phyloP scores from a whole-genome alignment of 2,797 vertebrate genomes.

The Gymnothorax javanicus region DNA sequence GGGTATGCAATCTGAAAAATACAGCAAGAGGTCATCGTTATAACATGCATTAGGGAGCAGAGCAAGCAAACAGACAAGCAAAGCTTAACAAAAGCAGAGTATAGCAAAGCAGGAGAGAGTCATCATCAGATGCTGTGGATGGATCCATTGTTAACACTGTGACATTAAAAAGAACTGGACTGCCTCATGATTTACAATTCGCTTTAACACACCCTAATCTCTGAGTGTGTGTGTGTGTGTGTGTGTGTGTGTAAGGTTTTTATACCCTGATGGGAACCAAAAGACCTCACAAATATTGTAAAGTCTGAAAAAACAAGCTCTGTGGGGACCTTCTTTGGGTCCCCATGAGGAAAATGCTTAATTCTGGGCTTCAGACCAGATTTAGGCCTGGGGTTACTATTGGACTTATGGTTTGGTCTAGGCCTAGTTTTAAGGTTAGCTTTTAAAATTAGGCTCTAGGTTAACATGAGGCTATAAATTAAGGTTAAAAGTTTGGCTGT shows the following conservation, averaged over 20 bases:
- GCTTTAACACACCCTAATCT: neutral
- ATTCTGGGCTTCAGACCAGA: too few relatives aligned
- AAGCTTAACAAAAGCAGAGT: slow-evolving; percentile 26
- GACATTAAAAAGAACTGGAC: neutral
- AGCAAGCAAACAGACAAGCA: slow-evolving; percentile 53
- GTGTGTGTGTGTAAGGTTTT: neutral
- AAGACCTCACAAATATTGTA: too few relatives aligned
- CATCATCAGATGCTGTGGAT: neutral
- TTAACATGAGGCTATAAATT: too few relatives aligned
- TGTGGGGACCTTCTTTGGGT: too few relatives aligned
- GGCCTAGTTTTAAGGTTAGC: too few relatives aligned
- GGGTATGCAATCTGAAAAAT: slow-evolving; percentile 82
- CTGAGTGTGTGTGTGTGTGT: neutral
- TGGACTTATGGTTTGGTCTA: too few relatives aligned
- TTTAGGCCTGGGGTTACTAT: too few relatives aligned
- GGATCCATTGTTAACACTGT: neutral
- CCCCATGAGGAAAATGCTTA: too few relatives aligned
- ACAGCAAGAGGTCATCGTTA: slow-evolving; percentile 79
- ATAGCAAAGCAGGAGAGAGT: neutral
- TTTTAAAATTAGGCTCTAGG: too few relatives aligned
- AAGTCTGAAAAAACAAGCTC: too few relatives aligned
- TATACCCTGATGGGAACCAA: too few relatives aligned
- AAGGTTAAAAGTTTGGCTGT: too few relatives aligned
- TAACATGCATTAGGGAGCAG: slow-evolving; percentile 63
- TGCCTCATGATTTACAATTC: neutral